Evolutionary conservation across 2,888 invertebrate species (phyloP).

Genomic region (Ferdinandea cuprea): DNA sequence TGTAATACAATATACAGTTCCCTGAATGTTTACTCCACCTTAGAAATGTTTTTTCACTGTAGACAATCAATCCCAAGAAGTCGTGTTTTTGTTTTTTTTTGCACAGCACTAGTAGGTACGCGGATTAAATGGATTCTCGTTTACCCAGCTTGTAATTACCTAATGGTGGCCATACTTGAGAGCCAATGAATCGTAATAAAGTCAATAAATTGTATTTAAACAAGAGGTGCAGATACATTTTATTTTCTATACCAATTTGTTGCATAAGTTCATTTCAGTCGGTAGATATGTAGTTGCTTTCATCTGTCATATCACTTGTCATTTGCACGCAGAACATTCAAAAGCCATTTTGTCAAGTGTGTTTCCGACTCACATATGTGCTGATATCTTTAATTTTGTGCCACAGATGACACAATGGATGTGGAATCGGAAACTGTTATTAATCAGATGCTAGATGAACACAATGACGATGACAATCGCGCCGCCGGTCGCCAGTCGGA

Average conservation of each 20-base stretch:
- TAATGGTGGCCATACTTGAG: not conserved
- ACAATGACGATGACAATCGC: not conserved
- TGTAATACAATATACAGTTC: not conserved
- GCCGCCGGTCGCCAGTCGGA: conserved; percentile 42
- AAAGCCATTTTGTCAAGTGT: not conserved
- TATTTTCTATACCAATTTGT: not conserved
- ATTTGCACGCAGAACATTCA: not conserved
- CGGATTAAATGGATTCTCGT: not conserved
- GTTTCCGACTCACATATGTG: not conserved
- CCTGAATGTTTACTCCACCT: not conserved
- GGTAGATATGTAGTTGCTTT: not conserved
- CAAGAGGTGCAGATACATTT: not conserved
- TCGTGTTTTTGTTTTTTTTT: not conserved
- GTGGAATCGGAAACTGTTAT: conserved; percentile 37
- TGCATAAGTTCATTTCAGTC: not conserved
- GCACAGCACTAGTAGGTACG: not conserved
- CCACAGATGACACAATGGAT: conserved; percentile 7
- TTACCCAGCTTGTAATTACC: not conserved
- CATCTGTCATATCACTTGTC: not conserved
- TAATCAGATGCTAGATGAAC: conserved; percentile 19
- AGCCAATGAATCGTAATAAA: not conserved
- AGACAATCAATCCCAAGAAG: not conserved
- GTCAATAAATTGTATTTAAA: not conserved
- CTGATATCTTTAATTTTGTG: not conserved
- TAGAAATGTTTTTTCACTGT: not conserved